Base-by-base conservation (phyloP, 2,888 invertebrate genomes). In the Apamea monoglypha region DNA sequence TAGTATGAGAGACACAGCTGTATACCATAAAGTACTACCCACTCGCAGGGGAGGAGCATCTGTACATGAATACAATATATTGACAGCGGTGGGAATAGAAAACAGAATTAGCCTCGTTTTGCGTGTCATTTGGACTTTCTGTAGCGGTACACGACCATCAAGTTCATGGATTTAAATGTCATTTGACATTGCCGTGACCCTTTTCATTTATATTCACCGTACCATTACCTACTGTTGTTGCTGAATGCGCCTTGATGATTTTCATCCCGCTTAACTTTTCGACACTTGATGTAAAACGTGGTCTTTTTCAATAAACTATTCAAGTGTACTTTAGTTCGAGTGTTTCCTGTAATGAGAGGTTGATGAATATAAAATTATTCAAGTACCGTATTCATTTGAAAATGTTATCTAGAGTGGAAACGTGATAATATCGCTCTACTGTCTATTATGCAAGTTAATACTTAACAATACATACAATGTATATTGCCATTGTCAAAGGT, bases 161-260 rank as follows among this genome's bases (percentile, higher is more conserved):
- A 85, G 88, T 87, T 86, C 88, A 86, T 83, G 83, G 84, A 86
- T 87, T 87, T 87, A 86, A 88, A 88, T 88, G 89, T 87, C 88
- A 87, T 88, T 88, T 89, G 82, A 53, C 72, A 84, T 87, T 69
- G 63, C 79, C 73, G 71, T 84, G 77, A 78, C 80, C 89, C 85
- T 87, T 87, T 81, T 75, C 71, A 73, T 83, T 80, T 82, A 66
- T 79, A 81, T 78, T 78, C 77, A 86, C 82, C 76, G 87, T 89
- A 82, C 76, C 63, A 78, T 79, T 74, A 69, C 14, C 61, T 71
- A 80, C 78, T 80, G 75, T 78, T 85, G 68, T 78, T 74, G 40
- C 75, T 53, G 59, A 78, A 74, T 72, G 50, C 47, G 47, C 59
- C 63, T 36, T 74, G 61, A 76, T 82, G 56, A 78, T 76, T 67